Percentiles rank a stretch among this genome's conserved stretches.
Conservation (phyloP, 2,797 vertebrate species). For the Melanotaenia nigrans region DNA sequence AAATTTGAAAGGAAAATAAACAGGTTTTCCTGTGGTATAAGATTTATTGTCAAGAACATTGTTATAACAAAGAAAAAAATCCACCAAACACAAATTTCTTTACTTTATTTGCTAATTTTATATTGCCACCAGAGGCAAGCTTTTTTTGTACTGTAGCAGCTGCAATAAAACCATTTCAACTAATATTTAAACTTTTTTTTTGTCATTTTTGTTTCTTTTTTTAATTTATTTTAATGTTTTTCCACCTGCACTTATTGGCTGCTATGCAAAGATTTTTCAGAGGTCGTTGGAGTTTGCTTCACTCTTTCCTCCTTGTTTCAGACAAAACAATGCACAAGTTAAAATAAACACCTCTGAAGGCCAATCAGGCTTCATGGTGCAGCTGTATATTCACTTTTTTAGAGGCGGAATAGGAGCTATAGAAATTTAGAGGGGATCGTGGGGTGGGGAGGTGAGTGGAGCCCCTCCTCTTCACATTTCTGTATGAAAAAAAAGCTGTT, state of each 20-base stretch:
- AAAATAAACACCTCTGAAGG: constrained; percentile 24
- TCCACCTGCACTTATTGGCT: background rate
- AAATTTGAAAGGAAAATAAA: no score
- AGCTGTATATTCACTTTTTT: constrained; percentile 23
- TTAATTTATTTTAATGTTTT: background rate
- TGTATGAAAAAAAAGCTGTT: constrained; percentile 53
- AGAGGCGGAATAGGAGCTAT: constrained; percentile 16
- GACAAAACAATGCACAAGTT: constrained; percentile 39
- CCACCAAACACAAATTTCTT: background rate
- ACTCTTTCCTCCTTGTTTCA: constrained; percentile 10
- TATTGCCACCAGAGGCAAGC: no score
- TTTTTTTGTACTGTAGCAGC: background rate
- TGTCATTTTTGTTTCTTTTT: background rate
- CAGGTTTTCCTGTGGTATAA: background rate
- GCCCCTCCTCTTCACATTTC: constrained; percentile 72
- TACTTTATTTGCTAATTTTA: no score
- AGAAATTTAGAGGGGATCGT: constrained; percentile 29
- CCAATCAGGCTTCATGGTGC: background rate
- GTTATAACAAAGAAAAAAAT: background rate
- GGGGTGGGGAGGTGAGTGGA: constrained; percentile 35
- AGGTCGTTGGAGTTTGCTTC: background rate
- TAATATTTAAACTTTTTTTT: background rate
- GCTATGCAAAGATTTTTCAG: background rate
- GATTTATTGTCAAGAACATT: background rate
- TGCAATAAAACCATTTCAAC: background rate